Conservation (phyloP, 2,888 invertebrate genomes). For the Volucella bombylans region DNA sequence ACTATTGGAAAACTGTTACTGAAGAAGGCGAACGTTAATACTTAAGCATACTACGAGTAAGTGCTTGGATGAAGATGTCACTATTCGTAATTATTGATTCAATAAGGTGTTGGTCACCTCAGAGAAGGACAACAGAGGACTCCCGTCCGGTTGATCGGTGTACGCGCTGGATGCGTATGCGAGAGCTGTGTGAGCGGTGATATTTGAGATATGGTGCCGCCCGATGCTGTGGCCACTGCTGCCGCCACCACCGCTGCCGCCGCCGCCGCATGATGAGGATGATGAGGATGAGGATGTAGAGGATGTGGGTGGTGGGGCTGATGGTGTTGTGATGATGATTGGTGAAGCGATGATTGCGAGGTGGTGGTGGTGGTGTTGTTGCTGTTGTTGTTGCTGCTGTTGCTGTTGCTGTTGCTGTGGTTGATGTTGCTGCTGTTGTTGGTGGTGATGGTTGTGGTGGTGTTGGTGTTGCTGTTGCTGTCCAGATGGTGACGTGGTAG, state of each 20-base stretch:
- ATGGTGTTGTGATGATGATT: slow-evolving; percentile 76
- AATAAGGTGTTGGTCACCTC: slow-evolving; percentile 90
- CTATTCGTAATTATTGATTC: slow-evolving; percentile 83
- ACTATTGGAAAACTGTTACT: slow-evolving; percentile 22
- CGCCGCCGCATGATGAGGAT: slow-evolving; percentile 69
- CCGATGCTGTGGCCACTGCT: slow-evolving; percentile 71
- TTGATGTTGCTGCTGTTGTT: slow-evolving; percentile 74
- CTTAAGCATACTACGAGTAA: slow-evolving; percentile 4
- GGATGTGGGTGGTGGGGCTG: slow-evolving; percentile 74
- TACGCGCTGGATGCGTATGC: slow-evolving; percentile 83
- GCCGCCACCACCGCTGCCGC: slow-evolving; percentile 72
- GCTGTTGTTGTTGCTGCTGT: slow-evolving; percentile 72
- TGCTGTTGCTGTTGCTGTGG: slow-evolving; percentile 67
- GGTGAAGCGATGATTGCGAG: slow-evolving; percentile 79
- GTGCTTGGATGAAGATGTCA: neutral
- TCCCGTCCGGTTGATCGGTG: slow-evolving; percentile 85
- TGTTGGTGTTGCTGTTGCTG: slow-evolving; percentile 75
- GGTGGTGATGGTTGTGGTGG: slow-evolving; percentile 73
- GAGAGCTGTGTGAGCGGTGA: slow-evolving; percentile 82
- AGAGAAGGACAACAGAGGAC: slow-evolving; percentile 89
- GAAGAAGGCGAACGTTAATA: slow-evolving; percentile 30
- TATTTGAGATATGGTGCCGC: slow-evolving; percentile 82
- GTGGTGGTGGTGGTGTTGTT: slow-evolving; percentile 76
- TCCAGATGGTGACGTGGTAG: slow-evolving; percentile 77
- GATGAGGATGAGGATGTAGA: slow-evolving; percentile 71